These are phyloP conservation scores for Ferdinandea cuprea DNA, from an alignment of 2,888 invertebrate genomes.

Conservation along the genomic window DNA sequence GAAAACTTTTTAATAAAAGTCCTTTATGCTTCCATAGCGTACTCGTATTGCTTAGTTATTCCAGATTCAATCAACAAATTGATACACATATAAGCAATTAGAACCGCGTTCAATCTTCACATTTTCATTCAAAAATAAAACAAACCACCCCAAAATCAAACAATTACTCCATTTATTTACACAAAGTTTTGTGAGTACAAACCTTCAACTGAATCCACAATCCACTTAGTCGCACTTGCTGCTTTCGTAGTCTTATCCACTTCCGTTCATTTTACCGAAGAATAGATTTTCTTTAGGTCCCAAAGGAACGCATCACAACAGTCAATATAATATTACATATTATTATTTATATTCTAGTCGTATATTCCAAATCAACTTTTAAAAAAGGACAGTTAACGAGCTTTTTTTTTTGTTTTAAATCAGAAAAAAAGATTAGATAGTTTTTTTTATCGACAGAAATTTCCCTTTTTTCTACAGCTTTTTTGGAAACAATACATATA, in stretches of 20 bases:
- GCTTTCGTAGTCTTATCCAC: no score
- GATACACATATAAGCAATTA: no score
- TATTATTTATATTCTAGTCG: slow-evolving; percentile 69
- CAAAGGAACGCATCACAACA: slow-evolving; percentile 41
- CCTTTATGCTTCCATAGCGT: no score
- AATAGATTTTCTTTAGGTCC: neutral
- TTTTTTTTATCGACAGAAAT: slow-evolving; percentile 12
- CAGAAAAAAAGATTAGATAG: neutral
- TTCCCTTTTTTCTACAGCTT: slow-evolving; percentile 19
- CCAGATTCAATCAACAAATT: no score
- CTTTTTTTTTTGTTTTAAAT: neutral
- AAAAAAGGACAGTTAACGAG: slow-evolving; percentile 8
- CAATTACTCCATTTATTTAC: no score
- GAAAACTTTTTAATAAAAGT: no score
- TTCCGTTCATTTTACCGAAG: neutral
- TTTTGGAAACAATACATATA: neutral
- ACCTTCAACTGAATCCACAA: neutral
- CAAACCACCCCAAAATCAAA: no score
- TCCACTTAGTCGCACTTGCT: no score
- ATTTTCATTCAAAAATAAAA: no score
- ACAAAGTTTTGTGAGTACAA: no score
- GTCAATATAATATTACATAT: slow-evolving; percentile 39
- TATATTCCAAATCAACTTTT: slow-evolving; percentile 64
- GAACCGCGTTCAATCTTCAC: no score
- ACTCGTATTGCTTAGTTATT: no score